These are phyloP conservation scores for Donacobius atricapilla DNA, from an alignment of 2,113 vertebrate genomes.

Conservation along the genomic window DNA sequence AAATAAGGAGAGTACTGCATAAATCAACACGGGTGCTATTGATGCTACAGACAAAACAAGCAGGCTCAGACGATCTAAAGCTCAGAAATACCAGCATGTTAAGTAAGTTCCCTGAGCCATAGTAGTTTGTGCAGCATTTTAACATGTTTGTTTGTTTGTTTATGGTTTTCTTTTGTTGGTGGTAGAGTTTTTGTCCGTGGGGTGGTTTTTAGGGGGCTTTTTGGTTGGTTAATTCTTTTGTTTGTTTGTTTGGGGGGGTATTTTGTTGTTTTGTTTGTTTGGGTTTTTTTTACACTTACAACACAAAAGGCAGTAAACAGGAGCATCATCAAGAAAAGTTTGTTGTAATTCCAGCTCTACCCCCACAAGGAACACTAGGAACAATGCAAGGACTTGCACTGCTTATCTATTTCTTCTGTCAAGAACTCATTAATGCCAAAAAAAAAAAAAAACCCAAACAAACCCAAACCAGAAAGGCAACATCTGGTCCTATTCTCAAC, in stretches of 20 bases:
- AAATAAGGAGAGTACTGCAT: not conserved
- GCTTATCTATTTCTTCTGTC: not conserved
- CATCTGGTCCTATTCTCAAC: not conserved
- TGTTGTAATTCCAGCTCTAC: not conserved
- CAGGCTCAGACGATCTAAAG: not conserved
- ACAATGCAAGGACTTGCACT: no score
- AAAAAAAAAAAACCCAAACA: no score
- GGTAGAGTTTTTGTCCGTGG: not conserved
- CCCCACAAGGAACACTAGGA: not conserved
- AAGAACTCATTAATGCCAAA: not conserved
- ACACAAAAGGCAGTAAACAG: not conserved
- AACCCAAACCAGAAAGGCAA: not conserved
- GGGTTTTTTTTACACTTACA: not conserved
- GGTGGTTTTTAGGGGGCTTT: rapidly evolving
- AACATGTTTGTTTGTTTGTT: not conserved
- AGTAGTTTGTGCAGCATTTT: rapidly evolving
- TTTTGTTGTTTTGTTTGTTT: not conserved
- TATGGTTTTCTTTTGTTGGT: not conserved
- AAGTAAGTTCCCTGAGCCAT: not conserved
- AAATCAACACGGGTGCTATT: not conserved
- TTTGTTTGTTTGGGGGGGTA: not conserved
- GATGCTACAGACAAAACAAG: not conserved
- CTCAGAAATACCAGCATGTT: not conserved
- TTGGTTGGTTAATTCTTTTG: not conserved
- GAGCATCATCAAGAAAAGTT: not conserved